These are phyloP conservation scores for Pangasius krempfi DNA, from an alignment of 2,797 vertebrate genomes.

Conservation along the genomic window DNA sequence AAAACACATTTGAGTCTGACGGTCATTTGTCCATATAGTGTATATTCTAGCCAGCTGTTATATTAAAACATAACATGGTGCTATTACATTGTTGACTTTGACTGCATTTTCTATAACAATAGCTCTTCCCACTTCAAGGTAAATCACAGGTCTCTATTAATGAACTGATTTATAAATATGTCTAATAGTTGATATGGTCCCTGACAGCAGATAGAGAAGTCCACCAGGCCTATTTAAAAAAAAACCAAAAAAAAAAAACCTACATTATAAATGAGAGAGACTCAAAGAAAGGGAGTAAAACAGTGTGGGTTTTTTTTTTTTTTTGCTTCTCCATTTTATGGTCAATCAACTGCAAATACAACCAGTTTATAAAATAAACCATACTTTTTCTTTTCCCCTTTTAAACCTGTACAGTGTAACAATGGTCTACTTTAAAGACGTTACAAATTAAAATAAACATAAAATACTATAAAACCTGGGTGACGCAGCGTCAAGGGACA, in stretches of 20 bases:
- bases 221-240: background rate
- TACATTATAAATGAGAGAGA: background rate
- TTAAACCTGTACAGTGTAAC: conserved; percentile 67
- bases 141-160: background rate
- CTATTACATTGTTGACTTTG: background rate
- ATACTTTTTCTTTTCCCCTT: conserved; percentile 12
- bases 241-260: background rate
- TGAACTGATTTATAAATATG: background rate
- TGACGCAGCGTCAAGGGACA: background rate
- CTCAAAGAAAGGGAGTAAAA: background rate
- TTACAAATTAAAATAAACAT: conserved; percentile 37
- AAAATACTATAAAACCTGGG: conserved; percentile 34
- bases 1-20: background rate
- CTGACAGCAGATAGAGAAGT: background rate
- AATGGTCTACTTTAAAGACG: conserved; percentile 55
- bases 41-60: background rate
- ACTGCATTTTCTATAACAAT: background rate
- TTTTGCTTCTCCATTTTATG: conserved; percentile 41
- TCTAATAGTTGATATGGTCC: background rate
- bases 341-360: conserved; percentile 47
- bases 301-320: background rate
- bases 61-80: too few species aligned
- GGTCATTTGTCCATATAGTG: background rate
- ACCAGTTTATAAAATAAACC: conserved; percentile 47
- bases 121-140: background rate